Percentiles rank a stretch among this genome's conserved stretches.
Conservation (phyloP, 1,140 invertebrate species). For the Lordiphosa clarofinis region DNA sequence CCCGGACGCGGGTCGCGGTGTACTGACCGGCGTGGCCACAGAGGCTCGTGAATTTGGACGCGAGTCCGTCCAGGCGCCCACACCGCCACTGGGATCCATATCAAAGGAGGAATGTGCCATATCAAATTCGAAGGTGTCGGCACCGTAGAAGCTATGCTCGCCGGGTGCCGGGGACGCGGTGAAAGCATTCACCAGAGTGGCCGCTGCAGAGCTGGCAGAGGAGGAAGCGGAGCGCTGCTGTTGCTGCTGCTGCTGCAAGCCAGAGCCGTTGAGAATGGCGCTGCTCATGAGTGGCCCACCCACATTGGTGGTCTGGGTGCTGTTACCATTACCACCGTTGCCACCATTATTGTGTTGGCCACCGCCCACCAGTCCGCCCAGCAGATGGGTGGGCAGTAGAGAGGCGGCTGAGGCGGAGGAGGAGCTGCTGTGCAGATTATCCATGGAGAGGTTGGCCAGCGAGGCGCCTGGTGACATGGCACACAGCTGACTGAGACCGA, state of each 20-base stretch:
- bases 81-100: slow-evolving; percentile 71
- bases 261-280: slow-evolving; percentile 84
- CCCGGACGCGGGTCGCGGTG: slow-evolving; percentile 73
- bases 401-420: slow-evolving; percentile 41
- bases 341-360: slow-evolving; percentile 49
- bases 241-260: slow-evolving; percentile 52
- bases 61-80: slow-evolving; percentile 71
- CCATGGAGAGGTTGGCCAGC: slow-evolving; percentile 68
- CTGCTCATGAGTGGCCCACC: slow-evolving; percentile 85
- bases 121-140: slow-evolving; percentile 75
- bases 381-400: slow-evolving; percentile 49
- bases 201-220: slow-evolving; percentile 47
- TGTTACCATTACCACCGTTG: slow-evolving; percentile 22
- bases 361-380: slow-evolving; percentile 73
- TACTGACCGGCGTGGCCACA: slow-evolving; percentile 76
- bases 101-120: slow-evolving; percentile 77
- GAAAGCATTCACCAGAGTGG: slow-evolving; percentile 57
- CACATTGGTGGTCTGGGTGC: slow-evolving; percentile 74
- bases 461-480: slow-evolving; percentile 69
- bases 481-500: slow-evolving; percentile 46
- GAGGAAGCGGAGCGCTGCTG: slow-evolving; percentile 72
- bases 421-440: slow-evolving; percentile 45
- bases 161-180: slow-evolving; percentile 62
- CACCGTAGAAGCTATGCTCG: slow-evolving; percentile 58
- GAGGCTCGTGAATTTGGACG: slow-evolving; percentile 77